Base-by-base conservation (phyloP, 2,113 vertebrate species). In the Guaruba guarouba region DNA sequence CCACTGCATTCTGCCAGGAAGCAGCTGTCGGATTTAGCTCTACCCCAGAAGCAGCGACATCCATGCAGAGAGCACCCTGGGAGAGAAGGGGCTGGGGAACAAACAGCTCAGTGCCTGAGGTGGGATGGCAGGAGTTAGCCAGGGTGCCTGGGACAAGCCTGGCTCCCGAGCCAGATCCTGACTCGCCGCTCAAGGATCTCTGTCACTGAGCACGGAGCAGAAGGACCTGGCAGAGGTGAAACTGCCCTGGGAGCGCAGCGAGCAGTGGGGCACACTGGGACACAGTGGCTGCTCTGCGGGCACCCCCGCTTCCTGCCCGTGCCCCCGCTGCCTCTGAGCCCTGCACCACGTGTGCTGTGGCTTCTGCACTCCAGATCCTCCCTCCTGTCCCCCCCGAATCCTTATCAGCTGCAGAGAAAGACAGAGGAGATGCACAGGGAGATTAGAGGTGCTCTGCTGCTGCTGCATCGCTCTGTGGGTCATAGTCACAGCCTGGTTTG, bases 361-460 rank as follows among this genome's bases (percentile, higher is more conserved):
- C 88, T 95, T 81, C 79, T 39, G 39, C 69, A 55, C 90, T 59
- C 79, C 69, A n/a, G 5, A 7, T 71, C 55, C 55, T 62, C 66
- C 46, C 77, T 23, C 57, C 14, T 37, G 31, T 14, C 1, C 6
- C 17, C 61, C 61, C 55, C 19, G 43, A 95, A 86, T 92, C 90
- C 81, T 94, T 94, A 92, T 92, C 90, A 44, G 41, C 33, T 66
- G 71, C 39, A 86, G 74, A 86, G 86, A 93, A 90, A 94, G 24
- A 67, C 28, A 48, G 82, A 57, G 82, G 74, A 90, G 86, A 96
- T 91, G 86, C 2, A 4, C 62, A 67, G 46, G 90, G 94, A 90
- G 96, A 95, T 95, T 84, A 94, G 80, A 66, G 61, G 52, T 4
- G 70, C 48, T 49, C 33, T 10, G 20, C 9, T 0, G 0, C 69